Percentiles rank a stretch among this genome's conserved stretches.
These are phyloP conservation scores for Nothobranchius kuhntae DNA, from an alignment of 2,113 vertebrate genomes.

Conservation along the genomic window DNA sequence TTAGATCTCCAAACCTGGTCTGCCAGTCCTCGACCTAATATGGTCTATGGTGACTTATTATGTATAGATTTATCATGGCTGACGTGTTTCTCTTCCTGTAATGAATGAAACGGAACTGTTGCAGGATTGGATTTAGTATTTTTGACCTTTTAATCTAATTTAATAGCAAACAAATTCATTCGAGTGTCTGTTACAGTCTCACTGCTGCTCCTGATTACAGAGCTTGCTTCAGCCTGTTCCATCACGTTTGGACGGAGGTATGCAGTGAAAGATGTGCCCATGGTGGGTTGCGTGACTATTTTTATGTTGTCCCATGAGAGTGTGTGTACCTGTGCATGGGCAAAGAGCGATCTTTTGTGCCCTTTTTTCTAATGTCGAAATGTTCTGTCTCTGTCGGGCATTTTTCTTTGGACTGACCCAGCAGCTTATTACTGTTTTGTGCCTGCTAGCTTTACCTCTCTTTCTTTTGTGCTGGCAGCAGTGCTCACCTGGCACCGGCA, in stretches of 20 bases:
- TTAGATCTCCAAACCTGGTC: constrained; percentile 35
- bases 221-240: constrained; percentile 16
- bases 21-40: constrained; percentile 2
- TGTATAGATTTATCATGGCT: constrained; percentile 35
- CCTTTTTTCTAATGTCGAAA: constrained; percentile 53
- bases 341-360: constrained; percentile 42
- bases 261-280: constrained; percentile 36
- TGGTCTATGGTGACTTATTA: constrained; percentile 23
- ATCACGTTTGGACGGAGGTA: constrained; percentile 36
- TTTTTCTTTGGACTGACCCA: constrained; percentile 36
- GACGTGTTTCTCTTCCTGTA: constrained; percentile 40
- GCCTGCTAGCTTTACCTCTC: constrained; percentile 30
- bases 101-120: constrained; percentile 35
- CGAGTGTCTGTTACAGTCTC: constrained; percentile 21
- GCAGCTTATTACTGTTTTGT: constrained; percentile 41
- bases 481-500: constrained; percentile 62
- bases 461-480: constrained; percentile 30
- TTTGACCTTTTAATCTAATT: constrained; percentile 15
- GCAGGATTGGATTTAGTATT: constrained; percentile 14
- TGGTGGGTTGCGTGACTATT: constrained; percentile 44
- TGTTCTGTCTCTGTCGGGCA: constrained; percentile 33
- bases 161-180: constrained; percentile 18
- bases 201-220: constrained; percentile 14
- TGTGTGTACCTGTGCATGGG: constrained; percentile 28
- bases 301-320: constrained; percentile 27